These are phyloP conservation scores for Ovibos moschatus DNA, from an alignment of 2,113 vertebrate genomes.

Conservation along the genomic window DNA sequence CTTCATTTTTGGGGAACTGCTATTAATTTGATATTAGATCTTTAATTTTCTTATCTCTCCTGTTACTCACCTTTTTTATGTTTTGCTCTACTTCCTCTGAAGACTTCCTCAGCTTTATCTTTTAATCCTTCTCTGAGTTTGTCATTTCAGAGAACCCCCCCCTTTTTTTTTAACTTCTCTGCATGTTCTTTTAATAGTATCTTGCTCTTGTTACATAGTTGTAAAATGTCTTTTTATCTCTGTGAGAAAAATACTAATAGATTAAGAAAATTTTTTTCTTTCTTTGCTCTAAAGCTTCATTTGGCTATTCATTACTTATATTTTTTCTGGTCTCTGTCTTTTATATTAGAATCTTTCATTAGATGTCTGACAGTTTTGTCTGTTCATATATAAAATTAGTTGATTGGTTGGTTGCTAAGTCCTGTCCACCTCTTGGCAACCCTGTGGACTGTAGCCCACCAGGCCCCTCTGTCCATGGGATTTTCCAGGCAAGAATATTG, in stretches of 20 bases:
- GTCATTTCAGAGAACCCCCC: neutral
- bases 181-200: neutral
- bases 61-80: neutral
- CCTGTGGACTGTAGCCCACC: neutral
- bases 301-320: neutral
- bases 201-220: neutral
- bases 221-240: neutral
- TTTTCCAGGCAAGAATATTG: neutral
- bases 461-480: neutral
- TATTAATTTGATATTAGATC: neutral
- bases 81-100: neutral
- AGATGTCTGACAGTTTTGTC: neutral
- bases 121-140: neutral
- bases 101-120: neutral
- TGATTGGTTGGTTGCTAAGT: neutral
- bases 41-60: neutral
- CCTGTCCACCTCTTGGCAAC: neutral
- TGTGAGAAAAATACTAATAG: neutral
- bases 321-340: neutral
- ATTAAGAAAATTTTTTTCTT: neutral
- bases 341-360: neutral
- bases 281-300: neutral
- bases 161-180: neutral
- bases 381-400: neutral
- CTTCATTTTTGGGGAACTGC: neutral